Evolutionary conservation across 2,888 invertebrate genomes (phyloP).

Genomic region (Empis stercorea): DNA sequence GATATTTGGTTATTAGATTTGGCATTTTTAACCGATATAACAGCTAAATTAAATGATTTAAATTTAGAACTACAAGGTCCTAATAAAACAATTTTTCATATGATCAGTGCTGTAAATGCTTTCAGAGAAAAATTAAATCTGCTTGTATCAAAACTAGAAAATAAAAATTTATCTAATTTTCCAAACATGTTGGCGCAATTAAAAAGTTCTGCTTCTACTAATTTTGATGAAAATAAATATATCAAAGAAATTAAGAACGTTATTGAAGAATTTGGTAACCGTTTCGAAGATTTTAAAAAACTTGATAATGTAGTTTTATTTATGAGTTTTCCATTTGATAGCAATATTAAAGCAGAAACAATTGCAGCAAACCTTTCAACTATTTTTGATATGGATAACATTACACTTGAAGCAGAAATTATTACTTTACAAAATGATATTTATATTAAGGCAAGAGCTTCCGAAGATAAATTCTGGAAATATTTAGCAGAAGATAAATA

Average conservation of each 20-base stretch:
- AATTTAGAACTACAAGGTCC: constrained; percentile 14
- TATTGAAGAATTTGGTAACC: constrained; percentile 7
- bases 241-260: constrained; percentile 6
- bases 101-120: constrained; percentile 13
- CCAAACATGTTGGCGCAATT: constrained; percentile 1
- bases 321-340: constrained; percentile 12
- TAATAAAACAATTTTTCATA: constrained; percentile 10
- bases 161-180: constrained; percentile 1
- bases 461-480: constrained; percentile 1
- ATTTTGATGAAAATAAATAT: constrained; percentile 4
- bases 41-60: constrained; percentile 13
- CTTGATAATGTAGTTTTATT: constrained; percentile 10
- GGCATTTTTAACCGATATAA: constrained; percentile 14
- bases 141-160: not conserved
- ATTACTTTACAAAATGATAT: constrained; percentile 2
- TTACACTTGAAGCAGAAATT: constrained; percentile 1
- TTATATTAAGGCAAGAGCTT: not conserved
- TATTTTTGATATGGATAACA: not conserved
- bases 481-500: constrained; percentile 6
- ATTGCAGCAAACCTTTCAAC: constrained; percentile 1
- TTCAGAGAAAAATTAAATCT: constrained; percentile 10
- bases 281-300: constrained; percentile 11
- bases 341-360: constrained; percentile 7
- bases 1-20: constrained; percentile 14
- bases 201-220: not conserved